Percentiles rank a stretch among this genome's conserved stretches.
Conservation (phyloP, 1,140 invertebrate genomes). For the Ooceraea biroi region DNA sequence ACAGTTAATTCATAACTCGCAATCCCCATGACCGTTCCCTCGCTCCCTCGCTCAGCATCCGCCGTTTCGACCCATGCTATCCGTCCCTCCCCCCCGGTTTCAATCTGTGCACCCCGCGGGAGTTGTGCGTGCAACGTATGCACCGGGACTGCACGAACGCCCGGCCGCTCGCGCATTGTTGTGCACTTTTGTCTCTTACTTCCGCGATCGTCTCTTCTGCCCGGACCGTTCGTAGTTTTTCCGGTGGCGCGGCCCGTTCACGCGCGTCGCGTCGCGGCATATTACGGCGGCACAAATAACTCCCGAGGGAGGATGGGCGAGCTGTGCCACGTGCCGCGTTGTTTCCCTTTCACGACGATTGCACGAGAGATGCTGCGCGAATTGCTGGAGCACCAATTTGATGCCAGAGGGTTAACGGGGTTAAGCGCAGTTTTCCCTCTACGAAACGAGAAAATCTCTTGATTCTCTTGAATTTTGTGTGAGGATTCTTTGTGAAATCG, state of each 20-base stretch:
- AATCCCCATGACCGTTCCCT: conserved; percentile 57
- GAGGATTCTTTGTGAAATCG: no score
- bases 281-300: conserved; percentile 37
- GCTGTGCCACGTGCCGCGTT: neutral
- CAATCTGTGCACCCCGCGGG: conserved; percentile 70
- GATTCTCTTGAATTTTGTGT: no score
- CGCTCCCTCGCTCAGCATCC: conserved; percentile 29
- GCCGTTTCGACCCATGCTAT: conserved; percentile 5
- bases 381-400: neutral
- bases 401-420: conserved; percentile 27
- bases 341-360: neutral
- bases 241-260: neutral
- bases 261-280: neutral
- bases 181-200: conserved; percentile 62
- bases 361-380: neutral
- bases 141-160: conserved; percentile 49
- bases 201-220: conserved; percentile 21
- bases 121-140: conserved; percentile 73
- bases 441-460: neutral
- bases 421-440: neutral
- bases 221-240: conserved; percentile 22
- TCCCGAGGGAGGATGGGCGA: conserved; percentile 6
- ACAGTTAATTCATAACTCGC: conserved; percentile 81
- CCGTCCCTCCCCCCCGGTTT: conserved; percentile 59
- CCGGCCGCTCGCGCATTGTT: conserved; percentile 54